phyloP scores from a whole-genome alignment of 2,797 vertebrate species.

The Poecile montanus region DNA sequence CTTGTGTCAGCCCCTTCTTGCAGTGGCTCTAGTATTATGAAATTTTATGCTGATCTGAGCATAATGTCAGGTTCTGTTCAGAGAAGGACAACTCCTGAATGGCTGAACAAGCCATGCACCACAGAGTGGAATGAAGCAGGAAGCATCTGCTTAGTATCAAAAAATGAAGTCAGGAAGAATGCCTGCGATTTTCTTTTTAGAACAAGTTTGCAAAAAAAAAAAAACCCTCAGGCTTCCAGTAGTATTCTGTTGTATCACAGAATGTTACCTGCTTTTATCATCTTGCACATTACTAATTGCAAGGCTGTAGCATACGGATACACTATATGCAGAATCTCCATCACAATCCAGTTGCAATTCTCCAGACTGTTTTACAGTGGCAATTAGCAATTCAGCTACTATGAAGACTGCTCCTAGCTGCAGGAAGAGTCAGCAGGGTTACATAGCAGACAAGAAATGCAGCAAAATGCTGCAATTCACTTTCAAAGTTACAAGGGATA shows the following conservation, averaged over 20 bases:
- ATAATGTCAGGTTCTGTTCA: neutral
- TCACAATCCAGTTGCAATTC: neutral
- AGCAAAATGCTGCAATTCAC: neutral
- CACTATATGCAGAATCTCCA: neutral
- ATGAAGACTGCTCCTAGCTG: neutral
- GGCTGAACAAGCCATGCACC: neutral
- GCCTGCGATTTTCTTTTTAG: neutral
- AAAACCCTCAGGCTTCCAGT: neutral
- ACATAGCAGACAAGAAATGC: accelerated
- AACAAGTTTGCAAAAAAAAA: neutral
- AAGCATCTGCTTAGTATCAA: neutral
- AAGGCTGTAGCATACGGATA: neutral
- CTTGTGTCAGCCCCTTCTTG: neutral
- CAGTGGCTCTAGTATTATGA: neutral
- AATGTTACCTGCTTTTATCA: neutral
- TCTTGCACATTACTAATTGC: neutral
- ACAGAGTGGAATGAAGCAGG: neutral
- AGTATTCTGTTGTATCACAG: neutral
- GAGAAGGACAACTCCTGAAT: neutral
- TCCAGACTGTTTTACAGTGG: neutral
- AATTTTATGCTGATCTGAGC: neutral
- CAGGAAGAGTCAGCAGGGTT: neutral
- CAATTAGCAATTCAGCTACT: neutral
- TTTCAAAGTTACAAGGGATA: neutral
- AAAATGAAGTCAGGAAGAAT: neutral